phyloP scores from a whole-genome alignment of 2,888 invertebrate genomes.

The Atethmia centrago region DNA sequence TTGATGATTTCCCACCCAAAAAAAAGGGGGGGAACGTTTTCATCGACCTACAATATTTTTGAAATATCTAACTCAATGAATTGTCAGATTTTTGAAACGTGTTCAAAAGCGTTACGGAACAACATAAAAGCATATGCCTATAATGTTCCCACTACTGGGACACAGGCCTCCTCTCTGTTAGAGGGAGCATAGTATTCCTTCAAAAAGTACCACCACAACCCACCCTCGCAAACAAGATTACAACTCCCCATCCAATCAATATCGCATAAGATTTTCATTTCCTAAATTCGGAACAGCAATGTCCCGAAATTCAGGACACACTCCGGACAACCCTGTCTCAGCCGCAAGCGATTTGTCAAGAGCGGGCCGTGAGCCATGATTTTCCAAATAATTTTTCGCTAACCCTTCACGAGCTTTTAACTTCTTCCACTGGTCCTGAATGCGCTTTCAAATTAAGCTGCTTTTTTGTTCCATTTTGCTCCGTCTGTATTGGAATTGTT shows the following conservation, averaged over 20 bases:
- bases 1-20: no score
- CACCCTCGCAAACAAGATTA: conserved; percentile 4
- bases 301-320: conserved; percentile 2
- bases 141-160: no score
- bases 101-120: no score
- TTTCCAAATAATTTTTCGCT: conserved; percentile 71
- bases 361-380: conserved; percentile 64
- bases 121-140: no score
- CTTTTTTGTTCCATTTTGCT: conserved; percentile 21
- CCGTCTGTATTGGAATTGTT: conserved; percentile 19
- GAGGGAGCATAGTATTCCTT: not conserved
- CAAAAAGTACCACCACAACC: not conserved
- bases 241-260: conserved; percentile 32
- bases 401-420: conserved; percentile 66
- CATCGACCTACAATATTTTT: no score
- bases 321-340: conserved; percentile 54
- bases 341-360: conserved; percentile 73
- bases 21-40: no score
- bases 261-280: conserved; percentile 35
- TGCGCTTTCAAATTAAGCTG: conserved; percentile 56
- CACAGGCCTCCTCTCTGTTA: no score
- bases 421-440: conserved; percentile 53
- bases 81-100: not conserved
- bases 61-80: no score
- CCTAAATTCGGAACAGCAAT: not conserved